Percentiles rank a stretch among this genome's conserved stretches.
phyloP scores from a whole-genome alignment of 2,888 invertebrate genomes.

The Acanthococcus lagerstroemiae region DNA sequence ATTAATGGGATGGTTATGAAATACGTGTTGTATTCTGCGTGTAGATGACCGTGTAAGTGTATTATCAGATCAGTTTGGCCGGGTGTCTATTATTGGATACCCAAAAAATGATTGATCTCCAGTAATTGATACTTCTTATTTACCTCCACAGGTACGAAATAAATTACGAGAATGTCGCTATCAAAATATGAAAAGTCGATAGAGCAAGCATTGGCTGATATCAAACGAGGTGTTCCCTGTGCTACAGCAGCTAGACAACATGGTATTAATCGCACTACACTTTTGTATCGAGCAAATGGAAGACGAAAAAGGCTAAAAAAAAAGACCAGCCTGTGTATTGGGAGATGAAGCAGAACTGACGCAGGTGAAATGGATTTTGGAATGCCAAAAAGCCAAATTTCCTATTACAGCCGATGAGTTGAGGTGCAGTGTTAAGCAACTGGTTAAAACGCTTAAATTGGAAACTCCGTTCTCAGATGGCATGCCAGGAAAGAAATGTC shows the following conservation, averaged over 20 bases:
- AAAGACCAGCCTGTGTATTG: neutral
- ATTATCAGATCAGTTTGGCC: too few species aligned
- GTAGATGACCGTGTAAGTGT: too few species aligned
- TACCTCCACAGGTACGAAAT: neutral
- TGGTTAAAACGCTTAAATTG: neutral
- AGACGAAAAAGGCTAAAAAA: neutral
- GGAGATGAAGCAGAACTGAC: slow-evolving; percentile 2
- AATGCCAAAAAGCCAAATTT: slow-evolving; percentile 3
- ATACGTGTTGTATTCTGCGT: too few species aligned
- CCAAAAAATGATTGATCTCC: neutral
- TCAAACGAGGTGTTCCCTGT: neutral
- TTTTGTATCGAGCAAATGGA: neutral
- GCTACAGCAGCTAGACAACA: neutral
- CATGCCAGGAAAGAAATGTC: slow-evolving; percentile 29
- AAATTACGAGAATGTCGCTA: neutral
- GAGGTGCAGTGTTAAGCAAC: slow-evolving; percentile 6
- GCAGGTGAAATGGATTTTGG: slow-evolving; percentile 8
- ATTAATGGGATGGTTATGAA: neutral
- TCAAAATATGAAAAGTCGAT: neutral
- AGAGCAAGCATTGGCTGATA: neutral
- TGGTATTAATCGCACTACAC: neutral
- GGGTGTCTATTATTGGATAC: too few species aligned
- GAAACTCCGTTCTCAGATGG: slow-evolving; percentile 27
- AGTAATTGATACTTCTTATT: slow-evolving; percentile 1
- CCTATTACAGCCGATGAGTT: slow-evolving; percentile 8